These are phyloP conservation scores for Tupiocoris notatus DNA, from an alignment of 2,888 invertebrate genomes.

Conservation along the genomic window DNA sequence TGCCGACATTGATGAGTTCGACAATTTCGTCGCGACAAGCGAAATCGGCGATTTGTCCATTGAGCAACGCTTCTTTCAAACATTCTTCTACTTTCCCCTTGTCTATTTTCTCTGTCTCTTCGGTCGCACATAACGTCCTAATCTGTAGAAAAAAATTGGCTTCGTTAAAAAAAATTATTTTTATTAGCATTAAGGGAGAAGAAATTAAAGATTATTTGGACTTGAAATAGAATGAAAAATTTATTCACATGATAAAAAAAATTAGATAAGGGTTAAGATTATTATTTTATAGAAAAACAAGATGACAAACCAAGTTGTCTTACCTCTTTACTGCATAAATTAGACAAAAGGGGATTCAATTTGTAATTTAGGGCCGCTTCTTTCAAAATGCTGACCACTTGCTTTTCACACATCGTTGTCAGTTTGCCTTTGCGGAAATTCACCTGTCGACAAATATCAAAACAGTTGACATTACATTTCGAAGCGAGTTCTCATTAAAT, in stretches of 20 bases:
- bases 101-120: conserved; percentile 60
- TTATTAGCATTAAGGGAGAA: too few relatives aligned
- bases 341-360: conserved; percentile 81
- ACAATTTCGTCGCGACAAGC: conserved; percentile 84
- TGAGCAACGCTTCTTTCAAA: conserved; percentile 74
- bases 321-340: conserved; percentile 71
- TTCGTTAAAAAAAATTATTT: too few relatives aligned
- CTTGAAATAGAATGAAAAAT: too few relatives aligned
- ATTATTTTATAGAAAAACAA: too few relatives aligned
- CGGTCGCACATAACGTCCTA: conserved; percentile 55
- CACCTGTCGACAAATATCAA: conserved; percentile 52
- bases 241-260: too few relatives aligned
- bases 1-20: conserved; percentile 80
- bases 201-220: too few relatives aligned
- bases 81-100: conserved; percentile 80
- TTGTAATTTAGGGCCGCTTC: conserved; percentile 89
- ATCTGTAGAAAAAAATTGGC: conserved; percentile 54
- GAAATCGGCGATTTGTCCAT: conserved; percentile 68
- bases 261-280: too few relatives aligned
- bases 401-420: conserved; percentile 73
- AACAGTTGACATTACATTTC: neutral
- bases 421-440: conserved; percentile 75
- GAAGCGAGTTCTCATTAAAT: neutral
- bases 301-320: too few relatives aligned
- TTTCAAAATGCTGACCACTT: conserved; percentile 76